Evolutionary conservation across 2,797 vertebrate species (phyloP).

Genomic region (Siniperca obscura): DNA sequence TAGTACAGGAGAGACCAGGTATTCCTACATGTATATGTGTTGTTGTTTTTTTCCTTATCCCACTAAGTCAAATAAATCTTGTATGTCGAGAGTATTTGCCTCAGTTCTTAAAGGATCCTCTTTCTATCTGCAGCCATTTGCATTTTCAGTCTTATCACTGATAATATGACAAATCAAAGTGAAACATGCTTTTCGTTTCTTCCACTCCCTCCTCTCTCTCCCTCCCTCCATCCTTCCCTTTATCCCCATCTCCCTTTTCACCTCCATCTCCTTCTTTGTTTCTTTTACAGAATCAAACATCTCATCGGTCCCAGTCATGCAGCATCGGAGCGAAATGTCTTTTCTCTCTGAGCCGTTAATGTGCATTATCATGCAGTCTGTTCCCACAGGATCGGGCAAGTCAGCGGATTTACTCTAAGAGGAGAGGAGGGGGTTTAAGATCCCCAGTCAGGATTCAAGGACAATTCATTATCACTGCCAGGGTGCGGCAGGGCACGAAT

Average conservation of each 20-base stretch:
- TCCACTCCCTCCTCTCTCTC: background rate
- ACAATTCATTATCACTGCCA: constrained; percentile 65
- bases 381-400: constrained; percentile 61
- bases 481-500: constrained; percentile 38
- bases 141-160: constrained; percentile 40
- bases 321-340: constrained; percentile 28
- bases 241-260: background rate
- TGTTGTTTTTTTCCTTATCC: background rate
- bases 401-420: constrained; percentile 64
- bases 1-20: background rate
- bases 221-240: background rate
- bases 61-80: background rate
- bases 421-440: constrained; percentile 37
- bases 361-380: constrained; percentile 72
- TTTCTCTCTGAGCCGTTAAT: constrained; percentile 61
- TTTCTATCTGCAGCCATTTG: constrained; percentile 48
- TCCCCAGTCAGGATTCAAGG: constrained; percentile 68
- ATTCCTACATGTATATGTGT: background rate
- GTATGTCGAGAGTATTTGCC: background rate
- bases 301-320: constrained; percentile 33
- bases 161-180: constrained; percentile 51
- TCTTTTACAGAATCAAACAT: constrained; percentile 39
- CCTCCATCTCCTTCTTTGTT: constrained; percentile 36
- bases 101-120: constrained; percentile 5
- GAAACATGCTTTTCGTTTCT: constrained; percentile 12